Base-by-base conservation (phyloP, 2,797 vertebrate species). In the Leptatherina wallacei region DNA sequence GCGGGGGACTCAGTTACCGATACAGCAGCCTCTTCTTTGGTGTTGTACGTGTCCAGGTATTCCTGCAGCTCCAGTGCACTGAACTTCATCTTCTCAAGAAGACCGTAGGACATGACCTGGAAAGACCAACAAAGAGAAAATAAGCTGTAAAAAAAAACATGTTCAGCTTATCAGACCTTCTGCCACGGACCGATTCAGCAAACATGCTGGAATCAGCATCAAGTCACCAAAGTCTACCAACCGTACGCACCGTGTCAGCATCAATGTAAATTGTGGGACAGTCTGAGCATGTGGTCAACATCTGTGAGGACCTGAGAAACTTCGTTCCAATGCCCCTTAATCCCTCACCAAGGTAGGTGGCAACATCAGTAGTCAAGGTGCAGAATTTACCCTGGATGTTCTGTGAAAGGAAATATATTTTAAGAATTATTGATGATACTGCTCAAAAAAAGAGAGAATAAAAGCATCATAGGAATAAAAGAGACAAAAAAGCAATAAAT, bases 371-470 rank as follows among this genome's bases (percentile, higher is more conserved):
- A 2, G 98, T 99, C 81, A 99, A 89, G 77, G 96, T 96, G 94
- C 97, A 99, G 94, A 99, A 99, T 90, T 98, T 97, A 81, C 96
- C 97, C 93, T 99, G 98, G 89, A 99, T 97, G 92, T 96, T 98
- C 98, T 99, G 91, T 29, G 38, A 70, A 54, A 64, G 1, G 27
- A 18, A 24, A 4, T 1, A 55, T 0, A 57, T 27, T 24, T 4
- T 3, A 38, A 9, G 22, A 38, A 44, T 74, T 35, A 47, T 40
- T 78, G 2, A 1, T 58, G 9, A 29, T 47, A 7, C 10, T 61
- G 36, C 29, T 30, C 30, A 11, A 49, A 10, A 8, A n/a, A 9
- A 62, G 62, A 49, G 54, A 30, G 13, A 52, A 55, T 3, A 4
- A 35, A 10, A 24, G 10, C 5, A 1, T 20, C 8, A 32, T 5